Base-by-base conservation (phyloP, 2,888 invertebrate species). In the Leucoptera coffeella region DNA sequence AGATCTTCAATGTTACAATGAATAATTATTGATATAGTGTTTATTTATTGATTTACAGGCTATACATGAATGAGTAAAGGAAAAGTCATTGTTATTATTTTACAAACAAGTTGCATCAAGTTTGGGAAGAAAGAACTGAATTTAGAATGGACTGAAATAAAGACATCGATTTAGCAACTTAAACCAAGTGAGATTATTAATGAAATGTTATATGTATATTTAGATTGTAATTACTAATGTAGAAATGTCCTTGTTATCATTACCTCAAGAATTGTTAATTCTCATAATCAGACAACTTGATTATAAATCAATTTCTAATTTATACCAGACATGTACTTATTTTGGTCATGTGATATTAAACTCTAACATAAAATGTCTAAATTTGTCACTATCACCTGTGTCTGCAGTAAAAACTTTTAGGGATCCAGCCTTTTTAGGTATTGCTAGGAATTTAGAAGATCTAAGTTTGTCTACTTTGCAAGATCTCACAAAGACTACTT, bases 211-310 rank as follows among this genome's bases (percentile, higher is more conserved):
- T n/a, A n/a, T n/a, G n/a, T n/a, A n/a, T n/a, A n/a, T n/a, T n/a
- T n/a, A n/a, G n/a, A n/a, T n/a, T n/a, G n/a, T n/a, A n/a, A n/a
- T n/a, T n/a, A n/a, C n/a, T n/a, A n/a, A n/a, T n/a, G n/a, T n/a
- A n/a, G n/a, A n/a, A n/a, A 27, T 27, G 27, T 12, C 22, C 21
- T 3, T 29, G 2, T 3, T 15, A 22, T 43, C 47, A 38, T 43
- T 40, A 41, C 42, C 40, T 43, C 50, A 51, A 36, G 65, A 65
- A 41, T 39, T 65, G 14, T 35, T 62, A n/a, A 42, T 60, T 12
- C 45, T 57, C 12, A 57, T 65, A 12, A 33, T 55, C 7, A 47
- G 41, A 33, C 29, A 44, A 25, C 36, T 64, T 34, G 57, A 61
- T 37, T 29, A 45, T 5, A 38, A 34, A 29, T 44, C 57, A n/a